phyloP scores from a whole-genome alignment of 2,113 vertebrate genomes.

The Pygathrix nemaeus region DNA sequence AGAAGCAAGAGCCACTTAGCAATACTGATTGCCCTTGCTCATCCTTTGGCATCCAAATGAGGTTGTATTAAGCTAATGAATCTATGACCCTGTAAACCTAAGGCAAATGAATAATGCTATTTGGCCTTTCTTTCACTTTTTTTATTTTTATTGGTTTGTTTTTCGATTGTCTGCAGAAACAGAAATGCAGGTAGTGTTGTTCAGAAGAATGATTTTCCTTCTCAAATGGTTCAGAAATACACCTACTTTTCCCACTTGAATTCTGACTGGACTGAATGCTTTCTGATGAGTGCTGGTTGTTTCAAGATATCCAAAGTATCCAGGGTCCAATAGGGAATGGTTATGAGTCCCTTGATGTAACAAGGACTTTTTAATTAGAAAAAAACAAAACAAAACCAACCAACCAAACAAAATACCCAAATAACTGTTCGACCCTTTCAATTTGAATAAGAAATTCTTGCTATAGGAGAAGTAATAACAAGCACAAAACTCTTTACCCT shows the following conservation, averaged over 20 bases:
- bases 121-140: slow-evolving; percentile 4
- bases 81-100: slow-evolving; percentile 59
- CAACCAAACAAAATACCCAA: not conserved
- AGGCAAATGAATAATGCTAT: slow-evolving; percentile 43
- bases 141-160: not conserved
- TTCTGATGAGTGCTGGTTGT: not conserved
- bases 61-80: not conserved
- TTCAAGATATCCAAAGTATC: not conserved
- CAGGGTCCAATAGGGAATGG: not conserved
- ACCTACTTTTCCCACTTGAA: not conserved
- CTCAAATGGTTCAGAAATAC: not conserved
- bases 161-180: slow-evolving; percentile 16
- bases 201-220: slow-evolving; percentile 25
- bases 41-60: slow-evolving; percentile 5
- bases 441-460: not conserved
- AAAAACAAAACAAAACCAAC: not conserved
- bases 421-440: not conserved
- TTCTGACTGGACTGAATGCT: not conserved
- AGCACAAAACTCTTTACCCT: not conserved
- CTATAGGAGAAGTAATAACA: not conserved
- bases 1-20: not conserved
- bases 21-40: not conserved
- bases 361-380: not conserved
- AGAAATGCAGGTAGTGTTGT: not conserved
- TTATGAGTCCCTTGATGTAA: not conserved